Evolutionary conservation across 2,797 vertebrate genomes (phyloP), one percentile per base, ranked within the genome.

Genomic region (Neosilurus hyrtlii): DNA sequence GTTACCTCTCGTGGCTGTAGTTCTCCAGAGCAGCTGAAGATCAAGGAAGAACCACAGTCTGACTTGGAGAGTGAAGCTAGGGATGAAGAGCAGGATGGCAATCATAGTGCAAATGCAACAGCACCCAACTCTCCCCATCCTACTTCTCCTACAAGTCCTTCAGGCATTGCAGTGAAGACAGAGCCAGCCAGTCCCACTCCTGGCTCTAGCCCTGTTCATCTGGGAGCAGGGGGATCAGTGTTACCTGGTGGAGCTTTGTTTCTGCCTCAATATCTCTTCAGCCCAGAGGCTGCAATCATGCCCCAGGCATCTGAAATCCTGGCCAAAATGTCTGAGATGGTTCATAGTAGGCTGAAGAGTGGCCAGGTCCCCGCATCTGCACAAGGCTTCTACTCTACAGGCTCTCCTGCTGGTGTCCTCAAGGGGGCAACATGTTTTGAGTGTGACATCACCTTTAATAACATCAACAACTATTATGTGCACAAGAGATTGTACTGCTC

Each of bases 271-370:
- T 97, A 96, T 61, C 90, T 97, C 89, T 96, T 98, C 11, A 93
- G 93, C 80, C 94, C 96, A 0, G 97, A 98, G 73, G 94, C 95
- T 9, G 90, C 96, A 0, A 95, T 96, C 59, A 93, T 97, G 83
- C 97, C 98, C 0, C 98, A 98, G 80, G 98, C 98, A 0, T 98
- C 98, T 0, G 97, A 99, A 89, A 99, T 99, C 85, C 91, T 99
- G 89, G 98, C 98, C 0, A 99, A 98, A 89, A 99, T 99, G 98
- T 99, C 97, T 0, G 98, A 99, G 92, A 95, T 99, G 95, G 97
- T 99, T 76, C 97, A 99, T 92, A 97, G 93, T 90, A 95, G 98
- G 63, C 92, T 99, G 82, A 82, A 89, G 87, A 18, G 85, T 51
- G 88, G 87, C 37, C 86, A 88, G 77, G 0, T 52, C 11, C 76